These are phyloP conservation scores for Xylota segnis DNA, from an alignment of 2,888 invertebrate genomes.

Conservation along the genomic window DNA sequence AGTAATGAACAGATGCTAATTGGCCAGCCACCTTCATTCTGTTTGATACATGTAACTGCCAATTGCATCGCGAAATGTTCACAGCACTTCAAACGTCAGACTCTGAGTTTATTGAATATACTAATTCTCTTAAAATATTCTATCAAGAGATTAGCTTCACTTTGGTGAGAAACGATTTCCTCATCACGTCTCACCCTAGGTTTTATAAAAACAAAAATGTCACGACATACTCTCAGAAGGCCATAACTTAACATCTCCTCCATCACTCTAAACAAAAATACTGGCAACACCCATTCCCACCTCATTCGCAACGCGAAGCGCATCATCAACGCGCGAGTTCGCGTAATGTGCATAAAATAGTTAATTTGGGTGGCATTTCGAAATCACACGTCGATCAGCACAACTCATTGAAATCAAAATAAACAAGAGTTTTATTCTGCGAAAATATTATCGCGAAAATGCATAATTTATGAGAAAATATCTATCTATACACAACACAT, in stretches of 20 bases:
- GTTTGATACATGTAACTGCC: too few relatives aligned
- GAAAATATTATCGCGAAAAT: constrained; percentile 62
- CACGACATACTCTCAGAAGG: too few relatives aligned
- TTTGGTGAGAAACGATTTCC: too few relatives aligned
- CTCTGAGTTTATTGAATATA: too few relatives aligned
- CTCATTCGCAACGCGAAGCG: constrained; percentile 21
- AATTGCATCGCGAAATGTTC: too few relatives aligned
- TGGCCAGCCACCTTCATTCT: too few relatives aligned
- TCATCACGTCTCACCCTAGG: too few relatives aligned
- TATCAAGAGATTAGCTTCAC: too few relatives aligned
- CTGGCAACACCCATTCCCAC: constrained; percentile 24
- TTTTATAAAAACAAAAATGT: too few relatives aligned
- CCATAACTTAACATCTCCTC: background rate
- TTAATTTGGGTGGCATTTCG: constrained; percentile 62
- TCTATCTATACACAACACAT: background rate
- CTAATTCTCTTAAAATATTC: too few relatives aligned
- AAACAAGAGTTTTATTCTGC: constrained; percentile 54
- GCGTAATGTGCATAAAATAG: constrained; percentile 42
- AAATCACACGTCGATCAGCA: constrained; percentile 56
- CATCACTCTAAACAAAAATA: background rate
- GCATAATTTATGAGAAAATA: constrained; percentile 63
- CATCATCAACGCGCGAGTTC: constrained; percentile 13
- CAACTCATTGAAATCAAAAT: constrained; percentile 47
- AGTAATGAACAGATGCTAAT: too few relatives aligned
- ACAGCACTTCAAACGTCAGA: too few relatives aligned